phyloP scores from a whole-genome alignment of 2,888 invertebrate genomes.

The Metellina segmentata region DNA sequence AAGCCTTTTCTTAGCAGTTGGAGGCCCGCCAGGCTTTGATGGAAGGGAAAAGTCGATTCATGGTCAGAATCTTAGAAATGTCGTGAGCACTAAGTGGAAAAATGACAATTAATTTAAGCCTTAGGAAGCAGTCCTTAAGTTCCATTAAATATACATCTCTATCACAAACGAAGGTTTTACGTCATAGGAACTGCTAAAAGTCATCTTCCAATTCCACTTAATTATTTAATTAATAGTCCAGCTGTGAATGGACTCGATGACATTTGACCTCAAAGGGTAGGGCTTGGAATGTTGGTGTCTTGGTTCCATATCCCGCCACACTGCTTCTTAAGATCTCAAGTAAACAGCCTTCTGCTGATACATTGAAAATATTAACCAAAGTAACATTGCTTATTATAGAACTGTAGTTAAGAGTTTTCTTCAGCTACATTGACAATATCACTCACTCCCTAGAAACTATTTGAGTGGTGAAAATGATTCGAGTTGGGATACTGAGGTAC shows the following conservation, averaged over 20 bases:
- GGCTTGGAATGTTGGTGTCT: neutral
- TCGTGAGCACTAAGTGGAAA: slow-evolving; percentile 53
- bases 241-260: slow-evolving; percentile 36
- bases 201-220: slow-evolving; percentile 39
- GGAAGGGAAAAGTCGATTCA: slow-evolving; percentile 33
- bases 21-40: slow-evolving; percentile 25
- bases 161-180: slow-evolving; percentile 38
- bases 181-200: slow-evolving; percentile 38
- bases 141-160: slow-evolving; percentile 32
- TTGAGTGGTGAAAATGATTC: no score
- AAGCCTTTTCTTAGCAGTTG: slow-evolving; percentile 37
- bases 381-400: no score
- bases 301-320: no score
- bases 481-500: no score
- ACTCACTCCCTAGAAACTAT: no score
- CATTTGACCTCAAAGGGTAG: slow-evolving; percentile 15
- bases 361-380: no score
- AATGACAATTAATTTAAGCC: slow-evolving; percentile 61
- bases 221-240: slow-evolving; percentile 56
- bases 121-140: slow-evolving; percentile 48
- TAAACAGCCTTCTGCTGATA: no score
- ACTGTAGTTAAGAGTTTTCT: no score
- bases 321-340: no score
- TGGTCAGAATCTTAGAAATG: slow-evolving; percentile 39
- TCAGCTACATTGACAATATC: no score